These are phyloP conservation scores for Tinea semifulvella DNA, from an alignment of 2,888 invertebrate genomes.

Conservation along the genomic window DNA sequence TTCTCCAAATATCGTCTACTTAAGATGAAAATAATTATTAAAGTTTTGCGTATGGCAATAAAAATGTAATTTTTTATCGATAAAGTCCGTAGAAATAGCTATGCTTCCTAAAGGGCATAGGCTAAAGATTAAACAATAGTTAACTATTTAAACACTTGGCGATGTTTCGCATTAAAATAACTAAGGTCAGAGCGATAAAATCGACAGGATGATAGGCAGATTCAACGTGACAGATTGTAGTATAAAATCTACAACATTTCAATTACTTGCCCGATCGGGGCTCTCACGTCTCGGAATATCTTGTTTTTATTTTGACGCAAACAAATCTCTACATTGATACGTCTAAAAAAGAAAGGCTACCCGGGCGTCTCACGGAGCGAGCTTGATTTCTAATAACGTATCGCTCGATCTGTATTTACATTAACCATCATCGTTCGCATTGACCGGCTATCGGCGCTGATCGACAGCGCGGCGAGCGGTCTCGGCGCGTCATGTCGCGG, in stretches of 20 bases:
- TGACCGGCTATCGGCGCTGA: conserved; percentile 14
- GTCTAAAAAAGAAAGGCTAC: conserved; percentile 19
- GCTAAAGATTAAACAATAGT: too few species aligned
- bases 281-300: conserved; percentile 13
- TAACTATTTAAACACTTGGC: too few species aligned
- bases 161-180: conserved; percentile 6
- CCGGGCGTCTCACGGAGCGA: conserved; percentile 23
- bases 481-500: background rate
- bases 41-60: too few species aligned
- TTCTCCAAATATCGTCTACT: too few species aligned
- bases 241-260: conserved; percentile 20
- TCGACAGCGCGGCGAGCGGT: conserved; percentile 17
- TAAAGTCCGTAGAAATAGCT: too few species aligned
- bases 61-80: too few species aligned
- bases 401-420: conserved; percentile 34
- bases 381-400: conserved; percentile 31
- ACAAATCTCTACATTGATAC: conserved; percentile 17
- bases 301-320: conserved; percentile 19
- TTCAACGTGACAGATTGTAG: conserved; percentile 15
- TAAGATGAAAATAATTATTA: too few species aligned
- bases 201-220: conserved; percentile 12
- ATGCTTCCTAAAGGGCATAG: too few species aligned
- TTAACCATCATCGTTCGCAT: conserved; percentile 19
- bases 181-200: conserved; percentile 1
- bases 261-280: conserved; percentile 18